Conservation (phyloP, 2,888 invertebrate genomes). For the Lasioglossum pauxillum region DNA sequence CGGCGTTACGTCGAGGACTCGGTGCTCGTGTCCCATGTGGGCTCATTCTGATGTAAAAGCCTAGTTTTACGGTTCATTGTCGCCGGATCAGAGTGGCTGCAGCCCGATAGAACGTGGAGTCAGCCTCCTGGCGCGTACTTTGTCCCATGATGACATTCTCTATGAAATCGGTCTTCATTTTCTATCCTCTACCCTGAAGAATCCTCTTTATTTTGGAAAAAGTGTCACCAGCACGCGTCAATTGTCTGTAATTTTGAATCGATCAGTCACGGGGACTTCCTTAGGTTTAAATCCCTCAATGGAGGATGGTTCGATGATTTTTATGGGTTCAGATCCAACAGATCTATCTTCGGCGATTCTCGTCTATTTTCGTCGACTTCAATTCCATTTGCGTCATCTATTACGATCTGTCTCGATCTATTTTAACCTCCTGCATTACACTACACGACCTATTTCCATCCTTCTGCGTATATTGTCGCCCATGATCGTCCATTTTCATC, state of each 20-base stretch:
- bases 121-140: not conserved
- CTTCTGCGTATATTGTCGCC: not conserved
- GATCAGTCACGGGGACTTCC: not conserved
- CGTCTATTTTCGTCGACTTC: not conserved
- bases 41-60: conserved; percentile 74
- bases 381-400: not conserved
- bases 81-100: conserved; percentile 37
- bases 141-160: not conserved
- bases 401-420: not conserved
- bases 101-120: conserved; percentile 28
- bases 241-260: not conserved
- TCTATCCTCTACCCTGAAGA: not conserved
- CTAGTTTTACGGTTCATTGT: conserved; percentile 63
- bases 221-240: not conserved
- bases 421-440: not conserved
- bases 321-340: no score
- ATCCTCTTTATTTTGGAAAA: not conserved
- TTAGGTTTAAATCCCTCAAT: not conserved
- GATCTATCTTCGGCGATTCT: not conserved
- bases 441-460: not conserved
- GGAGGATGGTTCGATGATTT: no score
- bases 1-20: conserved; percentile 57
- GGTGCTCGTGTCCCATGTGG: conserved; percentile 74
- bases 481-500: not conserved
- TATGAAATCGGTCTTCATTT: not conserved